phyloP scores from a whole-genome alignment of 2,888 invertebrate species.

The Microdon myrmicae region DNA sequence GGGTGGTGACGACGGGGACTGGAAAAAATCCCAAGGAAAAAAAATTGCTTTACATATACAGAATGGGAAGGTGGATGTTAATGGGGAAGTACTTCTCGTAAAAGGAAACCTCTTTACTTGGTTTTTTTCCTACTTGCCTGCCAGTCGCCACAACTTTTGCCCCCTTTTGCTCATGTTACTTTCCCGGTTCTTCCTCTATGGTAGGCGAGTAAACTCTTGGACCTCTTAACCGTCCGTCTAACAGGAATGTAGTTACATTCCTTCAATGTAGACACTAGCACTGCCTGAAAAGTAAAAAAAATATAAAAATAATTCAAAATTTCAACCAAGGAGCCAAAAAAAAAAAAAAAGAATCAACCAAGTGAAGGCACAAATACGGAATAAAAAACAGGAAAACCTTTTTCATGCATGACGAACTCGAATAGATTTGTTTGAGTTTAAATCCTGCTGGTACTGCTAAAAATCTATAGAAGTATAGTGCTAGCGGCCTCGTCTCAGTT shows the following conservation, averaged over 20 bases:
- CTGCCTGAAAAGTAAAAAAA: conserved; percentile 19
- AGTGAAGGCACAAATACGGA: conserved; percentile 48
- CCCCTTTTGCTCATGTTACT: conserved; percentile 1
- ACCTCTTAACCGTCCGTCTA: conserved; percentile 47
- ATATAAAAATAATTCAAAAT: conserved; percentile 10
- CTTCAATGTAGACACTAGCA: conserved; percentile 44
- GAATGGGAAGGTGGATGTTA: conserved; percentile 50
- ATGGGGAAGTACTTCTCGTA: conserved; percentile 53
- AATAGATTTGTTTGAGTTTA: conserved; percentile 53
- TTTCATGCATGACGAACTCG: conserved; percentile 51
- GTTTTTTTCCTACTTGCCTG: conserved; percentile 48
- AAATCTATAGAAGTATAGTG: no score
- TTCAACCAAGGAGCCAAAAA: no score
- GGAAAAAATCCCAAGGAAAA: conserved; percentile 42
- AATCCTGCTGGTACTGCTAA: conserved; percentile 40
- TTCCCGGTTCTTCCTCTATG: conserved; percentile 5
- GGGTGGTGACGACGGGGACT: conserved; percentile 2
- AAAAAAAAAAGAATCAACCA: conserved; percentile 21
- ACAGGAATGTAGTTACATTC: conserved; percentile 51
- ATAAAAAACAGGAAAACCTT: conserved; percentile 51
- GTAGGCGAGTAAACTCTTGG: not conserved
- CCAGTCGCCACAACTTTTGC: conserved; percentile 42
- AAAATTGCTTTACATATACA: conserved; percentile 51
- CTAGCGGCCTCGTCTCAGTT: no score
- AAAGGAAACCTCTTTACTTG: conserved; percentile 52